Conservation (phyloP, 2,113 vertebrate genomes). For the Oryctolagus cuniculus region mOryCun1.1 NC_091449.1:51421501-51422000, state of each 20-base stretch:
- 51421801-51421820: not conserved
- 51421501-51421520: conserved; percentile 17
- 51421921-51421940: no score
- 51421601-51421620: conserved; percentile 17
- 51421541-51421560: conserved; percentile 32
- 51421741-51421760: not conserved
- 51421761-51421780: conserved; percentile 1
- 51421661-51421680: not conserved
- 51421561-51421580: not conserved
- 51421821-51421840: not conserved
- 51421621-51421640: conserved; percentile 6
- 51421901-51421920: no score
- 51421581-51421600: conserved; percentile 42
- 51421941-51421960: no score
- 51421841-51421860: not conserved
- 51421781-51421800: not conserved
- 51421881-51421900: no score
- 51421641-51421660: conserved; percentile 38
- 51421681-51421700: conserved; percentile 39
- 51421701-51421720: conserved; percentile 32
- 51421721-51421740: conserved; percentile 26
- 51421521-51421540: not conserved
- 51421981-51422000: no score
- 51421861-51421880: not conserved
- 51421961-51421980: no score